These are phyloP conservation scores for Lordiphosa collinella DNA, from an alignment of 1,140 invertebrate genomes.

Conservation along the genomic window DNA sequence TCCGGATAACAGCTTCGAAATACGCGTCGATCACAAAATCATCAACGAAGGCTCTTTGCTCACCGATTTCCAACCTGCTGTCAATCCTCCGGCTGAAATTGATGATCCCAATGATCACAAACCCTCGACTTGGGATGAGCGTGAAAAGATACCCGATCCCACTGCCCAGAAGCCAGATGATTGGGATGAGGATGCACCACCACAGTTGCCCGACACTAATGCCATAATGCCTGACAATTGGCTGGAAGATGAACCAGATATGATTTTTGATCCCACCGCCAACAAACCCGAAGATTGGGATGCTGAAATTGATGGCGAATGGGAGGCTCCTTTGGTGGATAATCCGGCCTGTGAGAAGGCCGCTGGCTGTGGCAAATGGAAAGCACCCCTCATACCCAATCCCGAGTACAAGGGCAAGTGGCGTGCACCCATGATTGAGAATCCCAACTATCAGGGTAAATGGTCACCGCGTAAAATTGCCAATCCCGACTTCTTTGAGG, in stretches of 20 bases:
- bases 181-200: conserved; percentile 96
- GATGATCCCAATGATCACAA: conserved; percentile 95
- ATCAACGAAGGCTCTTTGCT: conserved; percentile 92
- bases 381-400: conserved; percentile 91
- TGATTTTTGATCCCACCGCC: conserved; percentile 93
- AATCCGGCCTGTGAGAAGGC: conserved; percentile 94
- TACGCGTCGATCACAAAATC: conserved; percentile 87
- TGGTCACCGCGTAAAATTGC: conserved; percentile 93
- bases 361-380: conserved; percentile 95
- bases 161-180: conserved; percentile 93
- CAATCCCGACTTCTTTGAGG: conserved; percentile 96
- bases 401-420: conserved; percentile 96
- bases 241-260: conserved; percentile 94
- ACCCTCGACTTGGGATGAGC: conserved; percentile 97
- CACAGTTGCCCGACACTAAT: conserved; percentile 92
- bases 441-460: conserved; percentile 97
- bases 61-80: conserved; percentile 94
- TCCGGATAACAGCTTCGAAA: conserved; percentile 92
- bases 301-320: conserved; percentile 98
- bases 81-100: conserved; percentile 97
- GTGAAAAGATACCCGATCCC: conserved; percentile 96
- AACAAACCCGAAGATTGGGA: conserved; percentile 97
- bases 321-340: conserved; percentile 95
- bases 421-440: conserved; percentile 93
- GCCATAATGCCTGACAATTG: conserved; percentile 95